A percentile compares a stretch with the other conserved stretches of the same genome.
Conservation (phyloP, 92 coral and sea anemone species). For the Palythoa heliodiscus region DNA sequence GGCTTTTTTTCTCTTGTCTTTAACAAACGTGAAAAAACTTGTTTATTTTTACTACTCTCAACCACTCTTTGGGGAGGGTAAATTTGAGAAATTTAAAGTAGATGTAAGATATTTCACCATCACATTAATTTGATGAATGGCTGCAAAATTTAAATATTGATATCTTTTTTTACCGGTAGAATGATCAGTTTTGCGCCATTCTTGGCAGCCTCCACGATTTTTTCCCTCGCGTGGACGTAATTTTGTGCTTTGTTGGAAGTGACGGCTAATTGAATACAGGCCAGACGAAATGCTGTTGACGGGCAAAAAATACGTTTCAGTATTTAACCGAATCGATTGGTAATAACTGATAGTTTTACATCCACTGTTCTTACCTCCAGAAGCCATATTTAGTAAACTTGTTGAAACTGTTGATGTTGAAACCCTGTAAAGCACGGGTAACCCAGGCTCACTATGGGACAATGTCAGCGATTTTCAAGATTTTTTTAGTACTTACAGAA, state of each 20-base stretch:
- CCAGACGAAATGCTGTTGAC: conserved; percentile 76
- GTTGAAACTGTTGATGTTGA: no score
- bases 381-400: conserved; percentile 24
- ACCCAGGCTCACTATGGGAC: no score
- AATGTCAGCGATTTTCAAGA: no score
- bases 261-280: conserved; percentile 88
- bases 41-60: no score
- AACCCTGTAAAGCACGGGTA: no score
- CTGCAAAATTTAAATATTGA: background rate
- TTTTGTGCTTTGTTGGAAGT: conserved; percentile 91
- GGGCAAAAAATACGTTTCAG: background rate
- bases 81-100: no score
- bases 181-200: conserved; percentile 86
- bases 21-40: no score
- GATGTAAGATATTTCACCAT: no score
- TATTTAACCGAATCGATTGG: background rate
- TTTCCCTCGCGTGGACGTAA: conserved; percentile 69
- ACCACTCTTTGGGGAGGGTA: no score
- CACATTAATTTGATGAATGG: background rate
- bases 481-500: no score
- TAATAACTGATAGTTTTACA: background rate
- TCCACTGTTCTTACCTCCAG: background rate
- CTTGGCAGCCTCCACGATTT: conserved; percentile 85
- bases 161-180: conserved; percentile 66
- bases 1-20: no score